These are phyloP conservation scores for Leptothorax acervorum DNA, from an alignment of 2,888 invertebrate genomes.

Conservation along the genomic window DNA sequence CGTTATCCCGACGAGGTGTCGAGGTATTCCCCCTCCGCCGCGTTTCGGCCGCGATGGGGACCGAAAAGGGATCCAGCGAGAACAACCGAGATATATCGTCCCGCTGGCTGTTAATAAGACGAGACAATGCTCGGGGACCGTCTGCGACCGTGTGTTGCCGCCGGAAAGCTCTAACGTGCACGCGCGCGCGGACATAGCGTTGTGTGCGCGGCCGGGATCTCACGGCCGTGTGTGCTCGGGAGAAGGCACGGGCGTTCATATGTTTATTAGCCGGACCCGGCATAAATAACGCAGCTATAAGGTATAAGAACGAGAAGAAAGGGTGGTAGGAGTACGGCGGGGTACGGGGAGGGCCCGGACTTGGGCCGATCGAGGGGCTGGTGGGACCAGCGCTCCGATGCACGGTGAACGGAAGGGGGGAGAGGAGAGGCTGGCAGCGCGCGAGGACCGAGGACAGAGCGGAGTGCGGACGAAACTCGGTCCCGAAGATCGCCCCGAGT, in stretches of 20 bases:
- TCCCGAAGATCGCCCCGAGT: constrained; percentile 83
- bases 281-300: constrained; percentile 85
- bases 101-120: constrained; percentile 84
- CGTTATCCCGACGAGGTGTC: constrained; percentile 74
- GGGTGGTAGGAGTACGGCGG: constrained; percentile 71
- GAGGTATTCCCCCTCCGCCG: constrained; percentile 67
- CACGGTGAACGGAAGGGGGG: background rate
- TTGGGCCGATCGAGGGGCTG: constrained; percentile 39
- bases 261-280: constrained; percentile 85
- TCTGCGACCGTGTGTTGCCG: constrained; percentile 57
- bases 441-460: constrained; percentile 53
- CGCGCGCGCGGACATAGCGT: constrained; percentile 45
- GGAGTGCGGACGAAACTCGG: constrained; percentile 71
- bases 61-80: constrained; percentile 58
- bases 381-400: constrained; percentile 36
- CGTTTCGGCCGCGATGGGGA: constrained; percentile 47
- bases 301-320: constrained; percentile 81
- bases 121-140: constrained; percentile 82
- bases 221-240: constrained; percentile 75
- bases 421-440: constrained; percentile 52
- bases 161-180: constrained; percentile 51
- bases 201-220: constrained; percentile 66
- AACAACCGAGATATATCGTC: constrained; percentile 82
- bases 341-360: constrained; percentile 45
- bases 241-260: constrained; percentile 85